These are phyloP conservation scores for Smittia sp. DNA, from an alignment of 2,888 invertebrate genomes.

Conservation along the genomic window DNA sequence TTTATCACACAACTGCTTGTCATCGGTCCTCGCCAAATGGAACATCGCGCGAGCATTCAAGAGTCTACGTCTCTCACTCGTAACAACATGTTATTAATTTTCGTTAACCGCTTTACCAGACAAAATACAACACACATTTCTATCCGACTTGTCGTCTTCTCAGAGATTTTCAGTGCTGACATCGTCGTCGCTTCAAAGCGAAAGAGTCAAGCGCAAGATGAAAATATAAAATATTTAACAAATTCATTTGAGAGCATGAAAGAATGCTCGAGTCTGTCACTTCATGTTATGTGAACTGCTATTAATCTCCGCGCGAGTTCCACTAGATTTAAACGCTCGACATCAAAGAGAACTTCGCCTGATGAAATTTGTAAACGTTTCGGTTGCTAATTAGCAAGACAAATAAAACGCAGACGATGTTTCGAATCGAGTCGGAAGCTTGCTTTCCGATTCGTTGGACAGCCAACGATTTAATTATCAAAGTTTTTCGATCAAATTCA, in stretches of 20 bases:
- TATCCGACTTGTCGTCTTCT: neutral
- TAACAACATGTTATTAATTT: slow-evolving; percentile 36
- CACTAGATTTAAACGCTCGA: too few relatives aligned
- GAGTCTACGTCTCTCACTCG: neutral
- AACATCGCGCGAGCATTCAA: slow-evolving; percentile 4
- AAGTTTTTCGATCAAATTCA: too few relatives aligned
- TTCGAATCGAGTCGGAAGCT: too few relatives aligned
- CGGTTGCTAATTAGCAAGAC: too few relatives aligned
- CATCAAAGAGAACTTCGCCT: too few relatives aligned
- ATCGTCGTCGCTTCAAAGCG: neutral
- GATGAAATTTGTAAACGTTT: too few relatives aligned
- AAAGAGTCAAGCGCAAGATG: neutral
- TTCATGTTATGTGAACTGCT: neutral
- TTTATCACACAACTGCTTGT: slow-evolving; percentile 36
- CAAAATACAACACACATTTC: slow-evolving; percentile 5
- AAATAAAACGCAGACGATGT: too few relatives aligned
- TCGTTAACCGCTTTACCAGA: slow-evolving; percentile 37
- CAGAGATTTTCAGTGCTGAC: slow-evolving; percentile 4
- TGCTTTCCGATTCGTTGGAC: too few relatives aligned
- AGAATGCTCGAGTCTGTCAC: slow-evolving; percentile 14
- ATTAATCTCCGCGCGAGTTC: neutral
- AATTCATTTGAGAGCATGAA: slow-evolving; percentile 17
- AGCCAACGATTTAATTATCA: too few relatives aligned
- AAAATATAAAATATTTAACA: slow-evolving; percentile 20
- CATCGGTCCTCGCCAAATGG: neutral